A percentile compares a stretch with the other conserved stretches of the same genome.
Evolutionary conservation across 2,113 vertebrate species (phyloP).

Genomic region (Ramphastos sulfuratus): DNA sequence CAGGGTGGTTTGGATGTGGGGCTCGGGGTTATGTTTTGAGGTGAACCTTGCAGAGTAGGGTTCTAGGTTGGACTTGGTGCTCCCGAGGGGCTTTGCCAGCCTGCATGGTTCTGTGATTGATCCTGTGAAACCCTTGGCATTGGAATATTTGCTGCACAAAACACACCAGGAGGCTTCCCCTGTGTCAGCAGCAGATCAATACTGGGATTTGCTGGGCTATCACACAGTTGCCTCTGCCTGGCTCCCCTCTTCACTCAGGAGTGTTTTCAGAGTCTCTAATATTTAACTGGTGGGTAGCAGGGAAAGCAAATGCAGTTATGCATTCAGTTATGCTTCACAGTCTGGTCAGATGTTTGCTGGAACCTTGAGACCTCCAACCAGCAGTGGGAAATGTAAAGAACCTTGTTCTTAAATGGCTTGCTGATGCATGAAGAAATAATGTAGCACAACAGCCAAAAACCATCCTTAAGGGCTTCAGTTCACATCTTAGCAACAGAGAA

Average conservation of each 20-base stretch:
- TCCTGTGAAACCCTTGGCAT: not conserved
- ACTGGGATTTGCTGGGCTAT: not conserved
- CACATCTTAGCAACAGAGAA: not conserved
- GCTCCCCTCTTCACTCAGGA: not conserved
- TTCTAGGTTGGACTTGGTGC: too few species aligned
- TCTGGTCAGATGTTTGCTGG: not conserved
- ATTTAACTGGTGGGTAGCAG: not conserved
- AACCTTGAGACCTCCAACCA: conserved; percentile 37
- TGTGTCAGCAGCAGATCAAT: not conserved
- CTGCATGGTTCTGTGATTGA: too few species aligned
- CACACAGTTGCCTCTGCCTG: not conserved
- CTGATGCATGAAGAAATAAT: not conserved
- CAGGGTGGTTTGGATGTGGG: too few species aligned
- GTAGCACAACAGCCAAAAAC: not conserved
- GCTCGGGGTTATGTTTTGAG: too few species aligned
- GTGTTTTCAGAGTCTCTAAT: conserved; percentile 13
- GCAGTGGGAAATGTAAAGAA: conserved; percentile 45
- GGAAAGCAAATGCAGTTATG: not conserved
- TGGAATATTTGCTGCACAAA: not conserved
- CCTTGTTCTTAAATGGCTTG: not conserved
- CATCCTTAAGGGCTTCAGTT: not conserved
- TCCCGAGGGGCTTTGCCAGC: too few species aligned
- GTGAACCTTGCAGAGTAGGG: too few species aligned
- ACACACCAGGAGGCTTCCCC: not conserved
- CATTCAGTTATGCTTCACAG: not conserved